phyloP scores from a whole-genome alignment of 2,113 vertebrate genomes.

The Lamprotornis superbus region DNA sequence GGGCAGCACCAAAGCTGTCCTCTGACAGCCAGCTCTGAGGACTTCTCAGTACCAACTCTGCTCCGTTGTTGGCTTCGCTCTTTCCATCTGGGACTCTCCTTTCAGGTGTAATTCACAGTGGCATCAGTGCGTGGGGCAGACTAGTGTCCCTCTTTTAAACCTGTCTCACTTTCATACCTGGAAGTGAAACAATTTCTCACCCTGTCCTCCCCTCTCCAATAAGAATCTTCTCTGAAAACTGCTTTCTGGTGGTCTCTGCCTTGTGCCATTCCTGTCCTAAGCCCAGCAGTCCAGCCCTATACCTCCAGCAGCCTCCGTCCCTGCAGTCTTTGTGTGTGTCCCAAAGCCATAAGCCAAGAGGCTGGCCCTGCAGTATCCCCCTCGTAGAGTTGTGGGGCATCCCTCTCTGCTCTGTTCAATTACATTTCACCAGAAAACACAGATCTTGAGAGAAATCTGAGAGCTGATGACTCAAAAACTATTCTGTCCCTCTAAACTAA shows the following conservation, averaged over 20 bases:
- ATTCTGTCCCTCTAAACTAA: neutral
- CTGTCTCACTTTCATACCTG: neutral
- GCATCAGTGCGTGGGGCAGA: neutral
- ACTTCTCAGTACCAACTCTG: neutral
- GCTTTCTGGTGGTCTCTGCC: neutral
- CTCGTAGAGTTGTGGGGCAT: fast-evolving
- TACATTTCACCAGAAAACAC: neutral
- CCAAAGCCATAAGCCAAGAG: neutral
- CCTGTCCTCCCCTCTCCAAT: neutral
- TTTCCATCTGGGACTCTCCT: neutral
- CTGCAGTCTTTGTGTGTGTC: neutral
- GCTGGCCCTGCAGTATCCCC: fast-evolving
- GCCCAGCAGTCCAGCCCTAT: neutral
- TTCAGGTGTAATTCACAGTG: neutral
- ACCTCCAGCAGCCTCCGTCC: neutral
- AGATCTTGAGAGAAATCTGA: neutral
- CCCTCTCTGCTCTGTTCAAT: neutral
- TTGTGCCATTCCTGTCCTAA: neutral
- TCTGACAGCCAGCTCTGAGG: neutral
- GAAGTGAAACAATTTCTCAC: neutral
- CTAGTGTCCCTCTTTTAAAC: neutral
- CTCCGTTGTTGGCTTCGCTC: fast-evolving
- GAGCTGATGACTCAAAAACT: neutral
- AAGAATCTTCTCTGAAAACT: neutral
- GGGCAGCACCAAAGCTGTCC: neutral